Conservation (phyloP, 2,113 vertebrate genomes). For the Sceloporus tristichus region DNA sequence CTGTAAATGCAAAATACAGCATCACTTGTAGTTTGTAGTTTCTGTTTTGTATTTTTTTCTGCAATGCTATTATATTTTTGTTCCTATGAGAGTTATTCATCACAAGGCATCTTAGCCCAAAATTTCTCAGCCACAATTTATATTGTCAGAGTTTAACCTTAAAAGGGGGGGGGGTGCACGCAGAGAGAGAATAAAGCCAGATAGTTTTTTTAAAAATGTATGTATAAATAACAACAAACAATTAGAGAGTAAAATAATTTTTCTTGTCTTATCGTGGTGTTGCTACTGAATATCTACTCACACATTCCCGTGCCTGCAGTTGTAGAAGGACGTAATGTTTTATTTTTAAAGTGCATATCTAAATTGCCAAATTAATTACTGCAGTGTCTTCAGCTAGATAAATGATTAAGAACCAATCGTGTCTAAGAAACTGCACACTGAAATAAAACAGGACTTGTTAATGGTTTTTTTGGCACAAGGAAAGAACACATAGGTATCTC, state of each 20-base stretch:
- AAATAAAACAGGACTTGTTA: conserved; percentile 59
- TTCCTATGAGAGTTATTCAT: conserved; percentile 12
- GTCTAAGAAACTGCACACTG: conserved; percentile 68
- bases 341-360: conserved; percentile 64
- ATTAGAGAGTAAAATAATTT: conserved; percentile 48
- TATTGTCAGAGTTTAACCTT: no score
- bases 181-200: conserved; percentile 25
- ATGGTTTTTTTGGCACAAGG: conserved; percentile 68
- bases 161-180: neutral
- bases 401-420: conserved; percentile 68
- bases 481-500: conserved; percentile 69
- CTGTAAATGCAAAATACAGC: neutral
- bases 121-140: conserved; percentile 26
- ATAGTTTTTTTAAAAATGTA: conserved; percentile 46
- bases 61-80: neutral
- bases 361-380: conserved; percentile 75
- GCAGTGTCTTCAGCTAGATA: conserved; percentile 64
- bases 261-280: conserved; percentile 24
- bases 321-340: conserved; percentile 51
- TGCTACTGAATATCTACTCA: conserved; percentile 10
- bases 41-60: conserved; percentile 39
- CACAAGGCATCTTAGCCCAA: conserved; percentile 15
- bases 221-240: conserved; percentile 50
- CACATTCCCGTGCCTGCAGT: neutral
- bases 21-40: neutral